Percentiles rank a stretch among this genome's conserved stretches.
Evolutionary conservation across 2,888 invertebrate species (phyloP).

Genomic region (Mythimna albipuncta): DNA sequence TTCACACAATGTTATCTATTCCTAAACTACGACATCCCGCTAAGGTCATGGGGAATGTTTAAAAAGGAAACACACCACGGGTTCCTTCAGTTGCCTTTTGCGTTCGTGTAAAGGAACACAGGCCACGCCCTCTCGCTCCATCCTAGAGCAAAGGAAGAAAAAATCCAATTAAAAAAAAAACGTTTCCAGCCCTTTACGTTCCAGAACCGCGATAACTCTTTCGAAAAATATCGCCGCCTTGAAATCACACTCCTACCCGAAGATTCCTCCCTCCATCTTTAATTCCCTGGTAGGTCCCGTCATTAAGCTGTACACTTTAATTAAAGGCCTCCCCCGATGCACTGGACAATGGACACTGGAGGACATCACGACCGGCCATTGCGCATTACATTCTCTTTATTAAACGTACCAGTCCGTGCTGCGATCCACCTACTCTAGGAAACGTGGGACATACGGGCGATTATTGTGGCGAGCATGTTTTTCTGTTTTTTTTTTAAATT

Average conservation of each 20-base stretch:
- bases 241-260: not conserved
- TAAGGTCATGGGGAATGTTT: too few species aligned
- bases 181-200: too few species aligned
- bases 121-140: too few species aligned
- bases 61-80: too few species aligned
- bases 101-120: too few species aligned
- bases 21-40: too few species aligned
- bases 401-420: conserved; percentile 68
- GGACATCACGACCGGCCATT: conserved; percentile 64
- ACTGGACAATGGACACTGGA: conserved; percentile 66
- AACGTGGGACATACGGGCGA: conserved; percentile 28
- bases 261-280: conserved; percentile 31
- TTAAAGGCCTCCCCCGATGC: conserved; percentile 70
- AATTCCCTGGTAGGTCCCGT: conserved; percentile 39
- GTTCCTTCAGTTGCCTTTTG: too few species aligned
- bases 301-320: conserved; percentile 67
- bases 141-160: too few species aligned
- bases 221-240: not conserved
- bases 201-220: not conserved
- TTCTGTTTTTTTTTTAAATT: too few species aligned
- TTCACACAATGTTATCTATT: too few species aligned
- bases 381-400: conserved; percentile 73
- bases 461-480: conserved; percentile 25
- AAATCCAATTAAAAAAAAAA: too few species aligned
- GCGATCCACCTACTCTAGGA: conserved; percentile 62